Base-by-base conservation (phyloP, 2,888 invertebrate species). In the Mylabris sibirica region DNA sequence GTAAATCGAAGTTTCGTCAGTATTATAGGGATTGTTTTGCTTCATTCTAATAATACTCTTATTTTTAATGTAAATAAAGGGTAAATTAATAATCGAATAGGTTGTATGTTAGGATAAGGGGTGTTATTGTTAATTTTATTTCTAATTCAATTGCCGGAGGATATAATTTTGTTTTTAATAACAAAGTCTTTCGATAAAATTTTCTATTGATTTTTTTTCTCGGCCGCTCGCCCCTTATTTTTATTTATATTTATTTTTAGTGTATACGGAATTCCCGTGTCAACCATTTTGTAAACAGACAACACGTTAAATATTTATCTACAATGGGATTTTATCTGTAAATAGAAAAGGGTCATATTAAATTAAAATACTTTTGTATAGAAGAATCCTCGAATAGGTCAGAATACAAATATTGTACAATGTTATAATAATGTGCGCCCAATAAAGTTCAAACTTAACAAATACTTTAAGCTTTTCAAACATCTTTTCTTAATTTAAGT, bases 261-360 rank as follows among this genome's bases (percentile, higher is more conserved):
- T 41, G 4, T 24, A 62, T 41, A 41, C 2, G 24, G 22, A 62
- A 62, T 64, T 59, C 41, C 22, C 53, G 26, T 30, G 38, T 49
- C 60, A 68, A 68, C 65, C 61, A 61, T 65, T 63, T 61, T 60
- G 63, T 65, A 61, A 34, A 63, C 62, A 44, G 22, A 41, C 41
- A 24, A 41, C 44, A 62, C 22, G 49, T 35, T 66, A 66, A 69
- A 69, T 69, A 69, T 69, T 69, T 69, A 65, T 63, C 62, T 41
- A 57, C 65, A 49, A 63, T 60, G 34, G 68, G 65, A 68, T 68
- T 68, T 68, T 68, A 17, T 68, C 44, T 30, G 69, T 61, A 69
- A 66, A 69, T 63, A 69, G 66, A 66, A 66, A 69, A 66, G 65
- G 66, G 69, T 69, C 69, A 64, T 65, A 20, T 60, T 35, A 66